Evolutionary conservation across 2,797 vertebrate species (phyloP).

Genomic region (Fistularia tabacaria): DNA sequence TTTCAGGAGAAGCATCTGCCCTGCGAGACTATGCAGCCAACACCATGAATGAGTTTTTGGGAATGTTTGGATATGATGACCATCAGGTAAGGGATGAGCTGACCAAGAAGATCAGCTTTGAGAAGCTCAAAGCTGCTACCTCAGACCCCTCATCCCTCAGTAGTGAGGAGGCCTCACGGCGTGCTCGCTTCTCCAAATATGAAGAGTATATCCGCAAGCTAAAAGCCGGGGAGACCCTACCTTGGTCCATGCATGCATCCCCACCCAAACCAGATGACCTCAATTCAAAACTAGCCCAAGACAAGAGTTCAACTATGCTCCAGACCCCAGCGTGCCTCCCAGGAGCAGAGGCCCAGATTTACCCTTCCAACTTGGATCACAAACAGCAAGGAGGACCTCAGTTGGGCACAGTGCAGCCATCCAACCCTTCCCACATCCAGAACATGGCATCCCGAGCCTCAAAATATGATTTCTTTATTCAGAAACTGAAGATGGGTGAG

Average conservation of each 20-base stretch:
- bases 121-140: conserved; percentile 89
- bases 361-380: conserved; percentile 80
- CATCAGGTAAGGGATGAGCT: conserved; percentile 95
- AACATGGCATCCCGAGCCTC: conserved; percentile 88
- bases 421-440: conserved; percentile 85
- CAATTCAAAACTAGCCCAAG: conserved; percentile 77
- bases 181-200: conserved; percentile 95
- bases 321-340: conserved; percentile 75
- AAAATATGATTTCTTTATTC: conserved; percentile 98
- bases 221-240: conserved; percentile 90
- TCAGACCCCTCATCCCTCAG: conserved; percentile 80
- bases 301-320: conserved; percentile 76
- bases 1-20: conserved; percentile 86
- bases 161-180: conserved; percentile 85
- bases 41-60: conserved; percentile 97
- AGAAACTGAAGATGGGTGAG: conserved; percentile 94
- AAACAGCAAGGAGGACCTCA: conserved; percentile 83
- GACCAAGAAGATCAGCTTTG: conserved; percentile 95
- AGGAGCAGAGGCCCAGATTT: conserved; percentile 74
- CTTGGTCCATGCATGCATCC: conserved; percentile 83
- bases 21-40: conserved; percentile 95
- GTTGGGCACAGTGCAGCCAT: conserved; percentile 65
- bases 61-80: conserved; percentile 97
- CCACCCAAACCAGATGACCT: conserved; percentile 83
- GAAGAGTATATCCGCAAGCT: conserved; percentile 98